phyloP scores from a whole-genome alignment of 1,140 invertebrate genomes.

The Lordiphosa stackelbergi region DNA sequence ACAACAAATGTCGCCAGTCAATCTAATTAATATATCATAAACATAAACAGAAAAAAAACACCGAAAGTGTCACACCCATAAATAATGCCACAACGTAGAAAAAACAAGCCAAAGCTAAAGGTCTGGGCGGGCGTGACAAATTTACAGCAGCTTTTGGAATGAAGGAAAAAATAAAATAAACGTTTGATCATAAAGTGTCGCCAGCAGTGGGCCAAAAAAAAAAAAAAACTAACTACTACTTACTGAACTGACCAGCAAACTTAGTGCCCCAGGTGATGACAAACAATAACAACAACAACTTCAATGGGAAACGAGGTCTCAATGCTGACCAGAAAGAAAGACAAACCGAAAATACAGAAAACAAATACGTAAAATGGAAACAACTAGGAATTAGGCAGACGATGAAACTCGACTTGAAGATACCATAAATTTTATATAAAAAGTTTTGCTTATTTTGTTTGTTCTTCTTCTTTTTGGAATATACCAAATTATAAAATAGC shows the following conservation, averaged over 20 bases:
- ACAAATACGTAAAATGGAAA: constrained; percentile 16
- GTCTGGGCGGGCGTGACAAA: constrained; percentile 33
- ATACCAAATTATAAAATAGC: no score
- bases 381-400: neutral
- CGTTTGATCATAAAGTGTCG: constrained; percentile 44
- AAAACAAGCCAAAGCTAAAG: constrained; percentile 30
- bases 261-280: constrained; percentile 7
- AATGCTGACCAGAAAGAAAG: constrained; percentile 12
- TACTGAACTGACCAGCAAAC: neutral
- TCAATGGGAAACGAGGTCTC: constrained; percentile 17
- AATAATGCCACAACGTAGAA: constrained; percentile 19
- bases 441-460: no score
- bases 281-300: constrained; percentile 6
- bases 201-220: constrained; percentile 22
- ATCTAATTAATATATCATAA: constrained; percentile 46
- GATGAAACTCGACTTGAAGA: neutral
- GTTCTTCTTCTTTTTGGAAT: no score
- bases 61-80: constrained; percentile 33
- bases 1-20: constrained; percentile 17
- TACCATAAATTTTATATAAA: neutral
- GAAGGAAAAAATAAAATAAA: constrained; percentile 18
- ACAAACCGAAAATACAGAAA: constrained; percentile 24
- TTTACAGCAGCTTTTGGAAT: constrained; percentile 31
- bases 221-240: no score
- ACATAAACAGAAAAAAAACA: constrained; percentile 24